Conservation (phyloP, 2,797 vertebrate species). For the Eospalax fontanierii region DNA sequence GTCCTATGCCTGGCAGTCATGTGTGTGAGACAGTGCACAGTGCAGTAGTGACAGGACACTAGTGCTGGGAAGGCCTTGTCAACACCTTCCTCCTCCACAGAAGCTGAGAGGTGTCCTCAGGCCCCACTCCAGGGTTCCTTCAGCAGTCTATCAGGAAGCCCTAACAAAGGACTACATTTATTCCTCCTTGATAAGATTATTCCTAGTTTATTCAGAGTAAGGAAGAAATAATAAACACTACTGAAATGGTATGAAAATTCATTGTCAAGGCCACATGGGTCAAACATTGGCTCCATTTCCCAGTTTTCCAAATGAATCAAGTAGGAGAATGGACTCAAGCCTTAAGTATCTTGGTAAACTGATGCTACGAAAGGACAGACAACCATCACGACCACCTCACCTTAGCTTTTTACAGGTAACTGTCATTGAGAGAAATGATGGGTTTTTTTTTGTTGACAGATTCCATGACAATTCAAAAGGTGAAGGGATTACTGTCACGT, state of each 20-base stretch:
- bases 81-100: not conserved
- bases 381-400: not conserved
- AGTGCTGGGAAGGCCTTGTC: not conserved
- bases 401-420: not conserved
- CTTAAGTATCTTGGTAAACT: not conserved
- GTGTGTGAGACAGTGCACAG: not conserved
- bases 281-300: not conserved
- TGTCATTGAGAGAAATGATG: constrained; percentile 22
- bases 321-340: constrained; percentile 16
- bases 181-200: constrained; percentile 65
- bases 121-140: not conserved
- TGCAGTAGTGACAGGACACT: fast-evolving
- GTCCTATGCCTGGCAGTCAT: not conserved
- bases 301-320: not conserved
- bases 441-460: constrained; percentile 87
- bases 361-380: not conserved
- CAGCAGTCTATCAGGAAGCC: not conserved
- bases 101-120: not conserved
- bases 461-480: constrained; percentile 96
- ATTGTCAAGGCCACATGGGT: constrained; percentile 86
- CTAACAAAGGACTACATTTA: constrained; percentile 3
- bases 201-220: constrained; percentile 16
- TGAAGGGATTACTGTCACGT: constrained; percentile 95
- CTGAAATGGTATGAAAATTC: not conserved
- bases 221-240: not conserved